Percentiles rank a stretch among this genome's conserved stretches.
phyloP scores from a whole-genome alignment of 2,888 invertebrate genomes.

The Thymelicus lineola region DNA sequence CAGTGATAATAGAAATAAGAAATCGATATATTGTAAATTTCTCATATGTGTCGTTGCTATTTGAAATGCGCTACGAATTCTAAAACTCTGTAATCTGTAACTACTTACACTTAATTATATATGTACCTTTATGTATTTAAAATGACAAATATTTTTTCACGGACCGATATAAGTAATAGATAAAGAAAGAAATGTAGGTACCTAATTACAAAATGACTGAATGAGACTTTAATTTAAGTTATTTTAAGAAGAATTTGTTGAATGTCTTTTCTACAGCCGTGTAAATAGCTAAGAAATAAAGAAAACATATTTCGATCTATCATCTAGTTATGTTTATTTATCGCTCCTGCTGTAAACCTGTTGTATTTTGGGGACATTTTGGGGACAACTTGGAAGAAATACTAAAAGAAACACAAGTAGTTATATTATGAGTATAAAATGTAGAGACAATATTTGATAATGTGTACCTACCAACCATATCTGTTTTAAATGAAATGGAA shows the following conservation, averaged over 20 bases:
- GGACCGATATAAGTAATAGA: conserved; percentile 55
- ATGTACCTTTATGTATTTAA: conserved; percentile 45
- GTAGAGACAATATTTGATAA: too few species aligned
- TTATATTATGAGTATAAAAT: too few species aligned
- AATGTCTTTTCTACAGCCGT: conserved; percentile 81
- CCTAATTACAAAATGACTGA: conserved; percentile 71
- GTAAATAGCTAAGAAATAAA: conserved; percentile 74
- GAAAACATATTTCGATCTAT: conserved; percentile 64
- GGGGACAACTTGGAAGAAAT: too few species aligned
- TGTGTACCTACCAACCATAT: too few species aligned
- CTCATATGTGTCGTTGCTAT: conserved; percentile 61
- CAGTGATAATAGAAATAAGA: conserved; percentile 83
- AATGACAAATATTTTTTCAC: conserved; percentile 75
- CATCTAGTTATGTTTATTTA: conserved; percentile 28
- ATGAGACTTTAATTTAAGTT: conserved; percentile 77
- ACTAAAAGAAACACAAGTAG: too few species aligned
- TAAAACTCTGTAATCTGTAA: conserved; percentile 49
- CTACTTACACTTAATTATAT: conserved; percentile 45
- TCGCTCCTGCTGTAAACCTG: background rate
- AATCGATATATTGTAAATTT: conserved; percentile 65
- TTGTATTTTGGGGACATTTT: too few species aligned
- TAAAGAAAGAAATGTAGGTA: conserved; percentile 53
- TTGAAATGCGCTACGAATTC: conserved; percentile 68
- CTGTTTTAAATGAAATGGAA: too few species aligned
- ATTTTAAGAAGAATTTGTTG: conserved; percentile 73